Base-by-base conservation (phyloP, 2,113 vertebrate genomes). In the Psilopogon haemacephalus region DNA sequence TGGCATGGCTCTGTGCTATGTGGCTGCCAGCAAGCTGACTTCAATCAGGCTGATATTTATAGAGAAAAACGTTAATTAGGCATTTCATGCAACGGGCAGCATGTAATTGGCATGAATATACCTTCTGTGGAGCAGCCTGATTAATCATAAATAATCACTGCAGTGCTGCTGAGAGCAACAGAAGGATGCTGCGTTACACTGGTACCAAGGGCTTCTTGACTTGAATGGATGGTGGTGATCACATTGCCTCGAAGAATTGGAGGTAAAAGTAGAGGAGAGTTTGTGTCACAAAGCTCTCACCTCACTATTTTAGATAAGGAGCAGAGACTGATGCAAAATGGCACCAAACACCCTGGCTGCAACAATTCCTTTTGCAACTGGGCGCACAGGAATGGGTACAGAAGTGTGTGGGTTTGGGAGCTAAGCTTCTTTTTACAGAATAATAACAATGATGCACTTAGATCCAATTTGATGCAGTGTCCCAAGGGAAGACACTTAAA, bases 31-130 rank as follows among this genome's bases (percentile, higher is more conserved):
- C 24, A 92, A 74, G 55, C 2, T 88, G 58, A 48, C 46, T 84
- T 95, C n/a, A 58, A 35, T 56, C 33, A 73, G 16, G n/a, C 8
- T 88, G 74, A 85, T 74, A 78, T 90, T 55, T 87, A 38, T 62
- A 83, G n/a, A 74, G 33, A 20, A 95, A 95, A 93, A 90, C 11
- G 77, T 94, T 74, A 90, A 93, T 82, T 89, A 74, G 48, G 27
- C 67, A 94, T 94, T 93, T 86, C 58, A 93, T 68, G 55, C 72
- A 88, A 59, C 37, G 24, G 69, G 28, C 37, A 91, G 40, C 15
- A 21, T 67, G 37, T 56, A 87, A 92, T 40, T 67, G 59, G 33
- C 33, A 64, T 62, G 21, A 86, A 71, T 78, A 38, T 21, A 74
- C 55, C 23, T 85, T 94, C 84, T 84, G 48, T 13, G 4, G 26